Base-by-base conservation (phyloP, 2,888 invertebrate species). In the Acanthopleura granulata region DNA sequence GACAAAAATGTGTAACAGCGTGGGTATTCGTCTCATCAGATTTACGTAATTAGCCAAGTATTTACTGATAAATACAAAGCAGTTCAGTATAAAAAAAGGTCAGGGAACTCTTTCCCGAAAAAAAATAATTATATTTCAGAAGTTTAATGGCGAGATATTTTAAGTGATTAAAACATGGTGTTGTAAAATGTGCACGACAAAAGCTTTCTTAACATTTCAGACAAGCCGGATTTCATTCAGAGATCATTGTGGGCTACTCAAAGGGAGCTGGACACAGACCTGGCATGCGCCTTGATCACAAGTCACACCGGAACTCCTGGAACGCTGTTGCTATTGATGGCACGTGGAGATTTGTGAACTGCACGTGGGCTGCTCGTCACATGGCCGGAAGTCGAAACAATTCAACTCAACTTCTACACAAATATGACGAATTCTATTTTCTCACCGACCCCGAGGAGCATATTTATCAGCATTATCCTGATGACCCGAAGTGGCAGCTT, bases 241-340 rank as follows among this genome's bases (percentile, higher is more conserved):
- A 98, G n/a, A 97, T 98, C 49, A 98, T 98, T 89, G 97, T 97
- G 88, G 98, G 98, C 61, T 97, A 97, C 92, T 97, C 97, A 81
- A 98, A 98, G 90, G 97, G 97, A n/a, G 98, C 98, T 0, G 98
- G 98, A 74, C 98, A 98, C 91, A 97, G 97, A 89, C 98, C 98
- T 0, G 98, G 98, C 0, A 82, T 89, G 76, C 81, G 82, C 11
- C 87, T 91, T 74, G 87, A 87, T 66, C 89, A 88, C 49, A 77
- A 76, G 15, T 27, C 74, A 57, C 98, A 98, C 93, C 92, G 98
- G 30, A 98, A 99, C 92, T 98, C 98, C 0, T 98, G 98, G 98
- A 98, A 98, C 90, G 98, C 98, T 0, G 98, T 98, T 4, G 98
- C 95, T 91, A 96, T 98, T n/a, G 98, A 98, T 0, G 97, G 97